A percentile compares a stretch with the other conserved stretches of the same genome.
phyloP scores from a whole-genome alignment of 2,113 vertebrate genomes.

The Phylloscopus trochiloides region DNA sequence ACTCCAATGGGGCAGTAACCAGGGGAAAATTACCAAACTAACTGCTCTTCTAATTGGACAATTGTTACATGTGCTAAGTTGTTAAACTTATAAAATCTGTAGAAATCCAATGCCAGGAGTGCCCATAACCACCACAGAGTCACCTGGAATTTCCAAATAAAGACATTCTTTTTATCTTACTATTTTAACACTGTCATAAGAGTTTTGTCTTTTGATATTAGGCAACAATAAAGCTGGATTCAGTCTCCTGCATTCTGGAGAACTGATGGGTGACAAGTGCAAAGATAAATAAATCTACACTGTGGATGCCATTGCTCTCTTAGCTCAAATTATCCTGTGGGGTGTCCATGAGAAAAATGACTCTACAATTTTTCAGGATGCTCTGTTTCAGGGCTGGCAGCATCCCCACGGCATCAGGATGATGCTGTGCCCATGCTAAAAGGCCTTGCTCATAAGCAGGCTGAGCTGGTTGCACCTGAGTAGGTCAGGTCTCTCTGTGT shows the following conservation, averaged over 20 bases:
- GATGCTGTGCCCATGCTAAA: neutral
- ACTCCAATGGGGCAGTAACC: accelerated
- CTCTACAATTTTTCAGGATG: accelerated
- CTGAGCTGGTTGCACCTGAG: neutral
- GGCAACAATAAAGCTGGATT: neutral
- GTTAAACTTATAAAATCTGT: neutral
- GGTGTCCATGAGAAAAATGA: neutral
- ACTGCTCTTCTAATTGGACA: neutral
- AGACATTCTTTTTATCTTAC: neutral
- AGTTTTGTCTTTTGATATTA: neutral
- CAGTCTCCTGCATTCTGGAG: neutral
- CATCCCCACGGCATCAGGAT: neutral
- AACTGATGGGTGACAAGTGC: neutral
- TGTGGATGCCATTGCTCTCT: accelerated
- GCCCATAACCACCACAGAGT: too few relatives aligned
- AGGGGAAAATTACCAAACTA: accelerated
- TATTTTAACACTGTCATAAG: neutral
- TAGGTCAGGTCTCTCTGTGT: neutral
- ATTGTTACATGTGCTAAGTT: neutral
- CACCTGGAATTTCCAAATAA: neutral
- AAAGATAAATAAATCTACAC: neutral
- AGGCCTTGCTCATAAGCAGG: neutral
- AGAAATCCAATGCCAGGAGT: neutral
- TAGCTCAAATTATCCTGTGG: neutral
- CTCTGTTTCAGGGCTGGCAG: neutral